These are phyloP conservation scores for Lota lota DNA, from an alignment of 2,113 vertebrate species.

Conservation along the genomic window DNA sequence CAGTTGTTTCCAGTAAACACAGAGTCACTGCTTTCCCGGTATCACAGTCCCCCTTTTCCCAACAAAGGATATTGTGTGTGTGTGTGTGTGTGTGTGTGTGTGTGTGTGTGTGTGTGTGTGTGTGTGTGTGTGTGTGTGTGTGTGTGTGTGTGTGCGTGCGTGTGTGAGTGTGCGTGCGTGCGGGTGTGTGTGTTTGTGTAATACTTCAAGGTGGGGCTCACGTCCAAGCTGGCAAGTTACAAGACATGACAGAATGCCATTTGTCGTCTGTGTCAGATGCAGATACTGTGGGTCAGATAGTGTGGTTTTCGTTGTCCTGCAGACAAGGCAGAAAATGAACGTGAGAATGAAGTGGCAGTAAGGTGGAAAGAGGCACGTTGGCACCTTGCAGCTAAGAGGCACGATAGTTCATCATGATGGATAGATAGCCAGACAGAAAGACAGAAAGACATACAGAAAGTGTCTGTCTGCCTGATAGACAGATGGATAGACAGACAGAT, in stretches of 20 bases:
- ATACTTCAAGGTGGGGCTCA: constrained; percentile 9
- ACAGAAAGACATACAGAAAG: too few species aligned
- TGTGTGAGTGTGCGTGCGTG: too few species aligned
- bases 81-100: neutral
- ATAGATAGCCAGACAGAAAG: too few species aligned
- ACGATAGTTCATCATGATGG: too few species aligned
- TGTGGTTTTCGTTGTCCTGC: too few species aligned
- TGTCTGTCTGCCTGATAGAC: too few species aligned
- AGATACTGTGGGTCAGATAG: neutral
- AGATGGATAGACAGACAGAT: too few species aligned
- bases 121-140: constrained; percentile 5
- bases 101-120: constrained; percentile 2
- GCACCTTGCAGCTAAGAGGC: too few species aligned
- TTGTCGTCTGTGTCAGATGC: constrained; percentile 15
- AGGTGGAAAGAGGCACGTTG: too few species aligned
- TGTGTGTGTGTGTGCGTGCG: neutral
- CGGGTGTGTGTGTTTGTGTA: neutral
- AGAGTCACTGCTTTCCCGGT: constrained; percentile 62
- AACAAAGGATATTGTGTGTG: constrained; percentile 43
- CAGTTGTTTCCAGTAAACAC: constrained; percentile 71
- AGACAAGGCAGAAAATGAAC: too few species aligned
- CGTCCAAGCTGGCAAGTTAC: constrained; percentile 3
- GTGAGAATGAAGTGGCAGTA: too few species aligned
- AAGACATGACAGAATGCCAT: neutral
- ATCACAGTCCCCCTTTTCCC: constrained; percentile 54